Base-by-base conservation (phyloP, 2,888 invertebrate genomes). In the Hemithea aestivaria region DNA sequence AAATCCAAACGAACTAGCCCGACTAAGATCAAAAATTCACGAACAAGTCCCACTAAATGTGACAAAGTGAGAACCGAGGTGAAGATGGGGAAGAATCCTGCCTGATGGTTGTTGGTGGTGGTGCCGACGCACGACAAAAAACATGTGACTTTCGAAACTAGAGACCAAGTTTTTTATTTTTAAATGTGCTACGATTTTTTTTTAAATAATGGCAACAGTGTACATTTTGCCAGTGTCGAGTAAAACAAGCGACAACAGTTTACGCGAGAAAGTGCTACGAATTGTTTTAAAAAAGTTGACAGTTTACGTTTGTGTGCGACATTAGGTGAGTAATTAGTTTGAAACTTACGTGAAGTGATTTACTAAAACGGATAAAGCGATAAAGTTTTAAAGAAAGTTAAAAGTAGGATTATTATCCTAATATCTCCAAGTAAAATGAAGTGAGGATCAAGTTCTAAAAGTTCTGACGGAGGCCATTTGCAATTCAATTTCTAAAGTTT, bases 31-130 rank as follows among this genome's bases (percentile, higher is more conserved):
- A 58, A 36, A 54, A 46, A 46, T 50, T 2, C 16, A 16, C 16
- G 16, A 22, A 20, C 6, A n/a, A 58, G 59, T 37, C 52, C 56
- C n/a, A 48, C 42, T 23, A 52, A 60, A 38, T 46, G 41, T 41
- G 52, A 36, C 23, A 56, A 58, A 48, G 53, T 54, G 56, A 53
- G 35, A 25, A 49, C 57, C 33, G 60, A 57, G 40, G 59, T 62
- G 39, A 56, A 50, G 35, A 40, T 59, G 51, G 33, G 33, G 5
- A 67, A 45, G 25, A 56, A 58, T 22, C 58, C 70, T 39, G 68
- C 79, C 67, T 85, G 85, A 87, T 84, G 81, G 85, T 78, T 78
- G 61, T 67, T 75, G 49, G 79, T 77, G 50, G 75, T 81, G 69
- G 72, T 83, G 61, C 80, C 80, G 21, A 53, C 70, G 61, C 73